Conservation (phyloP, 1,140 invertebrate species). For the Frieseomelitta varia region DNA sequence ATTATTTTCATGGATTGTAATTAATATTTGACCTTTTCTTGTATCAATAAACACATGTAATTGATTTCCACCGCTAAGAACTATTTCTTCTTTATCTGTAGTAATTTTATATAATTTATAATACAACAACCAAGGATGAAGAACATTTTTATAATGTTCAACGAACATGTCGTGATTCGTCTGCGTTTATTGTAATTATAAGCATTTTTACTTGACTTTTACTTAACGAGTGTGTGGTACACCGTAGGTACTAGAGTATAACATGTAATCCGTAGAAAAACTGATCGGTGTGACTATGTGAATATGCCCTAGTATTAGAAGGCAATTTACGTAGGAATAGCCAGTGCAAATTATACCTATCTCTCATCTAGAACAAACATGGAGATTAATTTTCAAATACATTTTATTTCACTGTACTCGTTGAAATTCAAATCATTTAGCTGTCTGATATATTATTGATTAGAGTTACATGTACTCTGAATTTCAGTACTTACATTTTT, state of each 20-base stretch:
- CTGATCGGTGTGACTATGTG: conserved; percentile 79
- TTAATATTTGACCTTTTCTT: neutral
- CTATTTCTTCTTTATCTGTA: neutral
- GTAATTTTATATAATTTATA: neutral
- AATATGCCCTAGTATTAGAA: conserved; percentile 72
- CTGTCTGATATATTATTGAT: conserved; percentile 14
- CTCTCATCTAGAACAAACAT: conserved; percentile 51
- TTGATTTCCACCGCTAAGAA: conserved; percentile 12
- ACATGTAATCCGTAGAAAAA: conserved; percentile 75
- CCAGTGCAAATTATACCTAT: conserved; percentile 62
- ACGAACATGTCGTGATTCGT: conserved; percentile 70
- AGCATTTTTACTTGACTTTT: conserved; percentile 80
- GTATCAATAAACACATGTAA: neutral
- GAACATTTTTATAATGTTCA: conserved; percentile 1
- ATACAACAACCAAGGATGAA: neutral
- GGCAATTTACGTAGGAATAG: conserved; percentile 69
- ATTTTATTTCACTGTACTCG: conserved; percentile 39
- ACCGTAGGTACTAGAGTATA: conserved; percentile 72
- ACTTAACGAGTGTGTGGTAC: conserved; percentile 75
- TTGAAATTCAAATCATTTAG: conserved; percentile 3
- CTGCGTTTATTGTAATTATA: conserved; percentile 75
- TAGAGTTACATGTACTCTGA: neutral
- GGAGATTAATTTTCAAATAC: conserved; percentile 50
- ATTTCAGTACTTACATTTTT: conserved; percentile 35
- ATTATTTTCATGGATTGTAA: conserved; percentile 12